phyloP scores from a whole-genome alignment of 1,140 invertebrate species.

The Zaprionus vittiger region DNA sequence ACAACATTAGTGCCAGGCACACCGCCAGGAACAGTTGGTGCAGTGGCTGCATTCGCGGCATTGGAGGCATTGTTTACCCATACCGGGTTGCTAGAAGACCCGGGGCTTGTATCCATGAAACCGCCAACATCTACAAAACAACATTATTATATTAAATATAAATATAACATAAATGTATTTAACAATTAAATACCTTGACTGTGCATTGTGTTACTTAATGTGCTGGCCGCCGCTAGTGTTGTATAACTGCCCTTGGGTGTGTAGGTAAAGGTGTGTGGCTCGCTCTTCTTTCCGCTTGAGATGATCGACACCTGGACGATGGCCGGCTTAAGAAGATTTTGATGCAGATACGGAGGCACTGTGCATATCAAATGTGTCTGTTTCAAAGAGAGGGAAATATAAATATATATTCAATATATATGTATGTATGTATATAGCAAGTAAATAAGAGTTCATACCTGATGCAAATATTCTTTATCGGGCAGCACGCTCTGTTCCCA shows the following conservation, averaged over 20 bases:
- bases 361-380: conserved; percentile 97
- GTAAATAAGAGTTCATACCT: conserved; percentile 85
- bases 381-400: conserved; percentile 26
- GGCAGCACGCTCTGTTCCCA: conserved; percentile 92
- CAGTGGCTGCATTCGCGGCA: not conserved
- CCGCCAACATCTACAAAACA: conserved; percentile 76
- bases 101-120: conserved; percentile 72
- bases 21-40: not conserved
- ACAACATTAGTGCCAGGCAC: conserved; percentile 30
- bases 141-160: conserved; percentile 42
- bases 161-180: conserved; percentile 47
- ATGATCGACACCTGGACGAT: conserved; percentile 91
- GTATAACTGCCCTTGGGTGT: conserved; percentile 86
- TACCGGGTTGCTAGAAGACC: not conserved
- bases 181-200: conserved; percentile 84
- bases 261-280: conserved; percentile 94
- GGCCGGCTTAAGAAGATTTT: conserved; percentile 88
- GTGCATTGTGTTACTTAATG: conserved; percentile 76
- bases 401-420: not conserved
- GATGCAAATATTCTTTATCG: conserved; percentile 93
- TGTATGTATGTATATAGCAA: not conserved
- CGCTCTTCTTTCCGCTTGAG: conserved; percentile 94
- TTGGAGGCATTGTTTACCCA: not conserved
- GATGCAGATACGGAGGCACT: conserved; percentile 91
- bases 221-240: conserved; percentile 78